Conservation (phyloP, 2,113 vertebrate genomes). For the Phainopepla nitens region DNA sequence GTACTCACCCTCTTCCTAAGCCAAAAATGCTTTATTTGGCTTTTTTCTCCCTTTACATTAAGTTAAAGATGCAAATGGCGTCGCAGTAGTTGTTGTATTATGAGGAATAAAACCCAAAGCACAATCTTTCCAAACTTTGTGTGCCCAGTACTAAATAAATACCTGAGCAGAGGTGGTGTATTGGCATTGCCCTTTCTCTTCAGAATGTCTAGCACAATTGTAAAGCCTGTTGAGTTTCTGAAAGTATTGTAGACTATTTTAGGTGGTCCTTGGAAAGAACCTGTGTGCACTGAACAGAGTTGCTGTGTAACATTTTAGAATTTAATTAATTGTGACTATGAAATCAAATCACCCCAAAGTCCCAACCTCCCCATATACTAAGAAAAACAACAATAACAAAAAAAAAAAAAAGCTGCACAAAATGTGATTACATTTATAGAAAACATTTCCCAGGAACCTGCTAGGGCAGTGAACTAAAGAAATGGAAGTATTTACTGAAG, state of each 20-base stretch:
- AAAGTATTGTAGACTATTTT: conserved; percentile 14
- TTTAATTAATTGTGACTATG: neutral
- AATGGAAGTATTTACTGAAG: neutral
- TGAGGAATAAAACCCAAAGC: neutral
- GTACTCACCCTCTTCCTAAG: neutral
- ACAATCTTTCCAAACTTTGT: neutral
- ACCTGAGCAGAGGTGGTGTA: neutral
- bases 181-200: neutral
- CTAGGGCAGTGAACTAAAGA: neutral
- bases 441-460: neutral
- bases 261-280: conserved; percentile 19
- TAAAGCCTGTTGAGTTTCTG: conserved; percentile 19
- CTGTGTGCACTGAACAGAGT: neutral
- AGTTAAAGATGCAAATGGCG: neutral
- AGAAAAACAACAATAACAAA: neutral
- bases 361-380: neutral
- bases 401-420: neutral
- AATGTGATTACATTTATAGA: neutral
- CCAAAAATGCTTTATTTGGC: neutral
- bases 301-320: neutral
- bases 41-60: neutral
- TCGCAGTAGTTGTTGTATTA: neutral
- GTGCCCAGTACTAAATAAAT: neutral
- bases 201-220: neutral
- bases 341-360: neutral